Conservation (phyloP, 2,797 vertebrate species). For the Muraenolepis orangiensis region DNA sequence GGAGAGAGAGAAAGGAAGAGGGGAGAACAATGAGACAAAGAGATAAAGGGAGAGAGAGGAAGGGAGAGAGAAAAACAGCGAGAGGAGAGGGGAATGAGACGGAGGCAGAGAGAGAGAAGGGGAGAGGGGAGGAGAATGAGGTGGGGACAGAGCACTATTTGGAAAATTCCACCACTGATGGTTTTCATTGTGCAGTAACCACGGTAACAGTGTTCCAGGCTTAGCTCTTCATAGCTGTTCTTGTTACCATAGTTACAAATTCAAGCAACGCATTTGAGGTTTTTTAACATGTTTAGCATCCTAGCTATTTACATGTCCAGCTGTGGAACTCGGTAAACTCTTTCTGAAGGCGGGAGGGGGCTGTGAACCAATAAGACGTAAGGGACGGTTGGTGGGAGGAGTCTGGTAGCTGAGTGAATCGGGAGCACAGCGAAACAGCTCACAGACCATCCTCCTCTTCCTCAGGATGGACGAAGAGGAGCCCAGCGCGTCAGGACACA, state of each 20-base stretch:
- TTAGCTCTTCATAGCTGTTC: not conserved
- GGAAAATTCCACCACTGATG: conserved; percentile 7
- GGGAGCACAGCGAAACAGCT: not conserved
- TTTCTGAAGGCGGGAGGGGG: not conserved
- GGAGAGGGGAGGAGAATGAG: not conserved
- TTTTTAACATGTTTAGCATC: conserved; percentile 1
- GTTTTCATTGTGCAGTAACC: conserved; percentile 3
- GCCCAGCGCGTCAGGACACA: not conserved
- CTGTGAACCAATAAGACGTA: not conserved
- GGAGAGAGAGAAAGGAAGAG: no score
- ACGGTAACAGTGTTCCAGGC: conserved; percentile 6
- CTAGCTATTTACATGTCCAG: not conserved
- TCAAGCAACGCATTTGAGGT: not conserved
- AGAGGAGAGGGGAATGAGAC: no score
- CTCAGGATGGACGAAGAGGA: conserved; percentile 3
- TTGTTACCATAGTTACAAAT: not conserved
- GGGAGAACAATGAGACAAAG: not conserved
- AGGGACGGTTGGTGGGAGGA: not conserved
- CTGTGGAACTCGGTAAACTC: conserved; percentile 1
- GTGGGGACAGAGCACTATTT: not conserved
- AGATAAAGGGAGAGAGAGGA: not conserved
- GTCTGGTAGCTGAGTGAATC: not conserved
- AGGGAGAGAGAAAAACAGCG: no score
- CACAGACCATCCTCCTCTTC: conserved; percentile 1
- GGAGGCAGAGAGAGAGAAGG: not conserved